Evolutionary conservation across 2,797 vertebrate species (phyloP).

Genomic region (Centropyge bicolor): DNA sequence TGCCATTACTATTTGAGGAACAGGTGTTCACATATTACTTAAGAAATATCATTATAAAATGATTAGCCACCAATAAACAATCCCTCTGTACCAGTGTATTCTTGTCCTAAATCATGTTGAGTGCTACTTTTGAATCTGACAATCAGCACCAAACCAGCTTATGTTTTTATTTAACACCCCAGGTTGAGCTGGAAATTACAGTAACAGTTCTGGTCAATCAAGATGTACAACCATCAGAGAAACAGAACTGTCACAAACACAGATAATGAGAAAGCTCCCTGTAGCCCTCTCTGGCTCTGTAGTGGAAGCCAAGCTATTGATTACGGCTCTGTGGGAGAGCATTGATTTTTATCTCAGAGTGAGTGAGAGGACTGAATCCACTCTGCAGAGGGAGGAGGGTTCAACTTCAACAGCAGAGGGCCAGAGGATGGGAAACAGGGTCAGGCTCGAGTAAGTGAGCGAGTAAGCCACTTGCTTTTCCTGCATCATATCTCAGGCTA

Average conservation of each 20-base stretch:
- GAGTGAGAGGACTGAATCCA: constrained; percentile 61
- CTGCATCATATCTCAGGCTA: constrained; percentile 21
- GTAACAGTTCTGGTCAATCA: constrained; percentile 48
- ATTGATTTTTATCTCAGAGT: constrained; percentile 72
- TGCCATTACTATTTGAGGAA: not conserved
- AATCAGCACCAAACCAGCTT: not conserved
- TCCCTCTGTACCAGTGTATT: not conserved
- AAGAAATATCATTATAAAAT: not conserved
- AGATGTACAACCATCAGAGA: constrained; percentile 33
- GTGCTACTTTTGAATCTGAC: constrained; percentile 5
- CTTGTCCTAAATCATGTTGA: not conserved
- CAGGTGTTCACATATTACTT: not conserved
- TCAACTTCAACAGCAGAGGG: constrained; percentile 47
- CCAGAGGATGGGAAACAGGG: constrained; percentile 49
- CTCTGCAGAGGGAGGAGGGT: constrained; percentile 43
- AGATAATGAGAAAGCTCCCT: constrained; percentile 57
- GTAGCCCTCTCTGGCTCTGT: constrained; percentile 36
- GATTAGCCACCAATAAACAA: not conserved
- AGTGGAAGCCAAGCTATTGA: constrained; percentile 65
- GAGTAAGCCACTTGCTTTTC: constrained; percentile 45
- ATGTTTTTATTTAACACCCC: constrained; percentile 17
- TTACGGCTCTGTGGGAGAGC: constrained; percentile 66
- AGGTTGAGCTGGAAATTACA: constrained; percentile 21
- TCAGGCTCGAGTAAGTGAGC: constrained; percentile 45
- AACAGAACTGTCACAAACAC: constrained; percentile 41